Percentiles rank a stretch among this genome's conserved stretches.
Evolutionary conservation across 2,888 invertebrate genomes (phyloP).

Genomic region (Drosophila paranaensis): DNA sequence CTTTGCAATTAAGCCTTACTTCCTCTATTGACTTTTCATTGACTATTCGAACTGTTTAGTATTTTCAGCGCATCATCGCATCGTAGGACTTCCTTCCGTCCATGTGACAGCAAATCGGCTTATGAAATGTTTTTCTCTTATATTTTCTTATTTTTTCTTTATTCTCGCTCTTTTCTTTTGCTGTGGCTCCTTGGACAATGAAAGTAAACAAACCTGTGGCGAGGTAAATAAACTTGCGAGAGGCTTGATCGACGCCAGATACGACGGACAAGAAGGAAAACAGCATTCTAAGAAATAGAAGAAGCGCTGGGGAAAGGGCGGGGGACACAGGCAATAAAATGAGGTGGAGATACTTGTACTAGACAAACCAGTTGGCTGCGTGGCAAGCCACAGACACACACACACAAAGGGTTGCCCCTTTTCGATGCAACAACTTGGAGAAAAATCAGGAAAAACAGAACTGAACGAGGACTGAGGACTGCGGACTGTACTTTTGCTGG

Average conservation of each 20-base stretch:
- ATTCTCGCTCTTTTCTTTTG: conserved; percentile 12
- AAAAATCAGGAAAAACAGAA: conserved; percentile 74
- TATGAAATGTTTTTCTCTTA: conserved; percentile 49
- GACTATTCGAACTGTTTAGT: conserved; percentile 35
- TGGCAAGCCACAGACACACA: conserved; percentile 40
- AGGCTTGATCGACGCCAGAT: conserved; percentile 61
- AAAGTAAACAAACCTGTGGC: conserved; percentile 54
- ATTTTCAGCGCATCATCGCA: conserved; percentile 68
- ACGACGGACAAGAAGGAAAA: conserved; percentile 59
- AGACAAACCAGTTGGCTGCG: conserved; percentile 72
- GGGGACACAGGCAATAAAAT: conserved; percentile 54
- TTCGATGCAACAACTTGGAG: conserved; percentile 43
- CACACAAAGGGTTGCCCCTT: conserved; percentile 52
- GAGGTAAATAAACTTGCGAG: conserved; percentile 69
- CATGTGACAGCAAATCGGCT: conserved; percentile 59
- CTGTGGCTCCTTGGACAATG: conserved; percentile 23
- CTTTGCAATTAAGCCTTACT: conserved; percentile 47
- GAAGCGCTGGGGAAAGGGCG: conserved; percentile 8
- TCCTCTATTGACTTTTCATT: conserved; percentile 33
- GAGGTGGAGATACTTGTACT: conserved; percentile 65
- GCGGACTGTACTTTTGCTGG: conserved; percentile 68
- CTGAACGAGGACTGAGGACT: conserved; percentile 51
- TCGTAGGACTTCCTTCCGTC: conserved; percentile 67
- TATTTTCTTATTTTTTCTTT: conserved; percentile 13
- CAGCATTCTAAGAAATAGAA: conserved; percentile 71